Evolutionary conservation across 2,113 vertebrate genomes (phyloP).

Genomic region (Clinocottus analis): DNA sequence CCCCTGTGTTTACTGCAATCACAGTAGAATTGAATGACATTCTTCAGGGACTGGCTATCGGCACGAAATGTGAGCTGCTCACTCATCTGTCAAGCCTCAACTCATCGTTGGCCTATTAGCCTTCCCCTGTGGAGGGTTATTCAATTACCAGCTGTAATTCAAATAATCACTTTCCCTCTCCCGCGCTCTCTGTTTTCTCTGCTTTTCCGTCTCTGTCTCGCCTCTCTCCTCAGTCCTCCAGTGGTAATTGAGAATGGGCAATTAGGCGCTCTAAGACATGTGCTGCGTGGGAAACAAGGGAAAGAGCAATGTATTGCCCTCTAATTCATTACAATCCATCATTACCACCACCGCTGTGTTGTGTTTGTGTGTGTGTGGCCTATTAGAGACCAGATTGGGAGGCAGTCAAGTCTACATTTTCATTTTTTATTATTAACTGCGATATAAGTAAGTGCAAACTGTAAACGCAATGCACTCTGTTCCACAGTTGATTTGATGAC

Average conservation of each 20-base stretch:
- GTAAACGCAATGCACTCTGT: background rate
- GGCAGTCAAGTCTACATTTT: background rate
- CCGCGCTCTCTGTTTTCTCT: slow-evolving; percentile 38
- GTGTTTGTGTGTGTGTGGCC: slow-evolving; percentile 1
- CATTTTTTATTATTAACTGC: slow-evolving; percentile 10
- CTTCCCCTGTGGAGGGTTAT: slow-evolving; percentile 67
- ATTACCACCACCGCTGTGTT: slow-evolving; percentile 24
- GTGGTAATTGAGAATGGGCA: slow-evolving; percentile 63
- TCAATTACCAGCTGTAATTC: slow-evolving; percentile 76
- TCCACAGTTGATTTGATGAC: background rate
- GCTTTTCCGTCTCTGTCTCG: slow-evolving; percentile 22
- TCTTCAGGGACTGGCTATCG: slow-evolving; percentile 36
- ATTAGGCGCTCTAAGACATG: slow-evolving; percentile 68
- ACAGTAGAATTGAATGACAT: slow-evolving; percentile 20
- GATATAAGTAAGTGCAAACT: slow-evolving; percentile 6
- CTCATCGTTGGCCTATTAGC: slow-evolving; percentile 68
- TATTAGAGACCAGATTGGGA: background rate
- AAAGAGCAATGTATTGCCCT: slow-evolving; percentile 50
- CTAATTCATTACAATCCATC: slow-evolving; percentile 55
- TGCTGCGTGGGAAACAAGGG: slow-evolving; percentile 60
- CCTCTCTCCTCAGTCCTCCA: slow-evolving; percentile 41
- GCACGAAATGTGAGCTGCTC: slow-evolving; percentile 18
- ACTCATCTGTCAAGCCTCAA: slow-evolving; percentile 52
- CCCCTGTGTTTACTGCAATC: background rate
- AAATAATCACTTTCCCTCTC: slow-evolving; percentile 73